These are phyloP conservation scores for Sapayoa aenigma DNA, from an alignment of 2,113 vertebrate genomes.

Conservation along the genomic window DNA sequence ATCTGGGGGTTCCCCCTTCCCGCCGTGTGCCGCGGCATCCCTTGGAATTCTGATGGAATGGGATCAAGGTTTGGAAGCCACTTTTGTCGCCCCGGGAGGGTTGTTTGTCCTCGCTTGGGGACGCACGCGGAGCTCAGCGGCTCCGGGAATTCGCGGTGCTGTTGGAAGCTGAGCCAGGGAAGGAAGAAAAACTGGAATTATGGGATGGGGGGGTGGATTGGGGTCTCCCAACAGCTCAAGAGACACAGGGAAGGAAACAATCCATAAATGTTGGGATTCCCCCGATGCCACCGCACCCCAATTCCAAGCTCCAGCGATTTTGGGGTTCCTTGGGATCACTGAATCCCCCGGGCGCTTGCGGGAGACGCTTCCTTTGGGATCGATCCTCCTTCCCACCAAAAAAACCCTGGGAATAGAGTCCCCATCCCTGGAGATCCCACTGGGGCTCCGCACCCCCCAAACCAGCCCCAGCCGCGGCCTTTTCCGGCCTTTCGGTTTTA, in stretches of 20 bases:
- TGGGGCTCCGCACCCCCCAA: fast-evolving
- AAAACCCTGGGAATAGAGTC: fast-evolving
- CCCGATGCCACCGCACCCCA: background rate
- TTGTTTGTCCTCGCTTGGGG: background rate
- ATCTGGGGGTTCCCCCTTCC: background rate
- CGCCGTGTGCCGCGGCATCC: fast-evolving
- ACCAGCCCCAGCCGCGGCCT: fast-evolving
- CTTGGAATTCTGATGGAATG: background rate
- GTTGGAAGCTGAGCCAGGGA: background rate
- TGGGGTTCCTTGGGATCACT: background rate
- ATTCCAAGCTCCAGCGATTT: fast-evolving
- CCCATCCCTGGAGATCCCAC: background rate
- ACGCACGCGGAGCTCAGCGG: background rate
- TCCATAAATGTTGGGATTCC: background rate
- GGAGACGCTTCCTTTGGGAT: background rate
- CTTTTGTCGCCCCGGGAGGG: background rate
- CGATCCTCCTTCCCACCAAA: background rate
- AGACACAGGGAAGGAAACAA: background rate
- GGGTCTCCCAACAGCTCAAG: background rate
- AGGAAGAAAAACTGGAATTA: background rate
- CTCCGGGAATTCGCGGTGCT: fast-evolving
- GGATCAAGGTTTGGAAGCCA: background rate
- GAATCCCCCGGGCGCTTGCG: background rate
- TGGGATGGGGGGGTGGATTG: fast-evolving
- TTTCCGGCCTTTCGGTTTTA: background rate